These are phyloP conservation scores for Poeciliopsis infans DNA, from an alignment of 2,797 vertebrate species.

Conservation along the genomic window DNA sequence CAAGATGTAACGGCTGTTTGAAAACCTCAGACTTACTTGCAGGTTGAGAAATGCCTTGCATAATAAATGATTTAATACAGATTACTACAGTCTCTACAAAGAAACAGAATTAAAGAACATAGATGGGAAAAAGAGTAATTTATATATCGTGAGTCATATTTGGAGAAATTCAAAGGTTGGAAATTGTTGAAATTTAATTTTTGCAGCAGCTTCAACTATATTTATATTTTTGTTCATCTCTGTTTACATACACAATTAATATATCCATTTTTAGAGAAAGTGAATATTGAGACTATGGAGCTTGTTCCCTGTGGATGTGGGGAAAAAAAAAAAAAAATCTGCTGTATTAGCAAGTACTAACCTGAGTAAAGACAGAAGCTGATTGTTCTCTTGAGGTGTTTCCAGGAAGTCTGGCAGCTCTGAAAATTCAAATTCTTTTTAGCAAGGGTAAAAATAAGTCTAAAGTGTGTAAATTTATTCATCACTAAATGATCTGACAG, in stretches of 20 bases:
- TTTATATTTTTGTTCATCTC: not conserved
- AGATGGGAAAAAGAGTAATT: not conserved
- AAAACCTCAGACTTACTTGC: slow-evolving; percentile 22
- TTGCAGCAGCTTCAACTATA: not conserved
- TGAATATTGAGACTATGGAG: not conserved
- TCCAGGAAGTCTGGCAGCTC: too few relatives aligned
- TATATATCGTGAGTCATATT: not conserved
- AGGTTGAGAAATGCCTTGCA: not conserved
- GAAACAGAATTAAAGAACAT: not conserved
- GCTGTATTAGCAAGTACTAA: not conserved
- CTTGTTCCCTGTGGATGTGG: not conserved
- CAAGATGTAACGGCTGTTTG: slow-evolving; percentile 2
- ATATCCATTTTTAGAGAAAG: not conserved
- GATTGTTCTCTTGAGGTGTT: not conserved
- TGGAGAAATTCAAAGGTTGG: not conserved
- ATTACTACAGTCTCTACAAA: not conserved
- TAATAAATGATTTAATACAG: not conserved
- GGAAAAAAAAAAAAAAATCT: not conserved
- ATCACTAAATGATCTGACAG: not conserved
- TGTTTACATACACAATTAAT: not conserved
- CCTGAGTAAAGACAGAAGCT: not conserved
- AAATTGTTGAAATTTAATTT: not conserved
- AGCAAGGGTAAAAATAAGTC: not conserved
- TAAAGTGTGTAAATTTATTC: not conserved
- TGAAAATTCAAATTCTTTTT: not conserved